Evolutionary conservation across 2,113 vertebrate species (phyloP).

Genomic region (Gymnorhina tibicen): DNA sequence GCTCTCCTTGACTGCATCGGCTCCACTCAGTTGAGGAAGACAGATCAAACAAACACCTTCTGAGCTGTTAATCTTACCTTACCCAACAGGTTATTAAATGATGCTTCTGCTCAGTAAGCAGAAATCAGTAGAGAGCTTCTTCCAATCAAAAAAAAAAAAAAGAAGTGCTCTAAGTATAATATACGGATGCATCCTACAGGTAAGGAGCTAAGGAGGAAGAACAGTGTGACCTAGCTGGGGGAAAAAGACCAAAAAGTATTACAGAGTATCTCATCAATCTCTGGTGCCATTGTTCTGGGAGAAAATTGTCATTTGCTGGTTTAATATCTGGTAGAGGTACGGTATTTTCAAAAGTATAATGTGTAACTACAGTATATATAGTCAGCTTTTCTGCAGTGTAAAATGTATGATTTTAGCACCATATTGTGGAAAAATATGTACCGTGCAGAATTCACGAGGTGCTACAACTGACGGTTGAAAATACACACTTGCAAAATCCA

Average conservation of each 20-base stretch:
- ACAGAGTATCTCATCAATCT: not conserved
- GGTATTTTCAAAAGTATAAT: constrained; percentile 31
- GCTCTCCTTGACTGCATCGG: not conserved
- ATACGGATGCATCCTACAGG: not conserved
- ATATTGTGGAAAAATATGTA: constrained; percentile 72
- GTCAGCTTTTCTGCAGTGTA: constrained; percentile 40
- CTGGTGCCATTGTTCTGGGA: not conserved
- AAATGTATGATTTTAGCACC: constrained; percentile 67
- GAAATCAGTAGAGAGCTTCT: not conserved
- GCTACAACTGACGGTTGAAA: constrained; percentile 68
- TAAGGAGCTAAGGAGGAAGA: not conserved
- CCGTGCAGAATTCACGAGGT: constrained; percentile 66
- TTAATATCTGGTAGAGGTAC: constrained; percentile 20
- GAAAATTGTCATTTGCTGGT: not conserved
- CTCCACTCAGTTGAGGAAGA: not conserved
- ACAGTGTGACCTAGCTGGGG: not conserved
- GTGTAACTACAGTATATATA: constrained; percentile 55
- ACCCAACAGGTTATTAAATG: constrained; percentile 13
- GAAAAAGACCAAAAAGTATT: constrained; percentile 10
- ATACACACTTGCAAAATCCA: constrained; percentile 67
- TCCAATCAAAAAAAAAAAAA: not conserved
- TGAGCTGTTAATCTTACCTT: constrained; percentile 17
- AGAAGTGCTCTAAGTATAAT: not conserved
- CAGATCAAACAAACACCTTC: not conserved
- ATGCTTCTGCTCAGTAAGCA: constrained; percentile 13